Evolutionary conservation across 2,113 vertebrate species (phyloP).

Genomic region (Chaetura pelagica): DNA sequence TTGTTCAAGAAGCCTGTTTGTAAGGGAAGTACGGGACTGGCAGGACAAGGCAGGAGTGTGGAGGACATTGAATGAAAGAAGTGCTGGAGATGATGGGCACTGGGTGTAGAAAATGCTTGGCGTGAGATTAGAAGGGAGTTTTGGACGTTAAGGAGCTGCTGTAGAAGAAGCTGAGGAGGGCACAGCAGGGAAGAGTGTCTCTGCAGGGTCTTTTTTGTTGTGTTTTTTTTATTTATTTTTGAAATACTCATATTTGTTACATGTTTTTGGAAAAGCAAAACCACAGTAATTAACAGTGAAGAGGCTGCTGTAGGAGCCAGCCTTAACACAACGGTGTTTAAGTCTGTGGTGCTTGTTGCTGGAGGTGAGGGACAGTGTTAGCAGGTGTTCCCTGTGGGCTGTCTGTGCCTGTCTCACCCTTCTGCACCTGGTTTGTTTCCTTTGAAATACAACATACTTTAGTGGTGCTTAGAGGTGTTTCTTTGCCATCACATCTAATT

Average conservation of each 20-base stretch:
- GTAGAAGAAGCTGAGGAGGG: not conserved
- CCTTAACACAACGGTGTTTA: not conserved
- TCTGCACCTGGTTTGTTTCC: not conserved
- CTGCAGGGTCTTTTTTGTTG: not conserved
- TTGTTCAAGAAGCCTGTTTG: not conserved
- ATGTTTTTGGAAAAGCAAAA: not conserved
- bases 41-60: not conserved
- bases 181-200: too few species aligned
- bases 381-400: not conserved
- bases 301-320: not conserved
- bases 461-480: not conserved
- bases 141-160: not conserved
- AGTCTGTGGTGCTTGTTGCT: not conserved
- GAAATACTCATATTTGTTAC: not conserved
- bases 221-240: not conserved
- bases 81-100: not conserved
- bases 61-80: not conserved
- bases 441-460: rapidly evolving
- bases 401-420: not conserved
- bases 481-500: not conserved
- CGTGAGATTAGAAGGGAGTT: not conserved
- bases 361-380: not conserved
- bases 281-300: not conserved
- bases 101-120: not conserved
- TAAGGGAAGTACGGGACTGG: not conserved